Conservation (phyloP, 2,113 vertebrate genomes). For the Tamias sibiricus region DNA sequence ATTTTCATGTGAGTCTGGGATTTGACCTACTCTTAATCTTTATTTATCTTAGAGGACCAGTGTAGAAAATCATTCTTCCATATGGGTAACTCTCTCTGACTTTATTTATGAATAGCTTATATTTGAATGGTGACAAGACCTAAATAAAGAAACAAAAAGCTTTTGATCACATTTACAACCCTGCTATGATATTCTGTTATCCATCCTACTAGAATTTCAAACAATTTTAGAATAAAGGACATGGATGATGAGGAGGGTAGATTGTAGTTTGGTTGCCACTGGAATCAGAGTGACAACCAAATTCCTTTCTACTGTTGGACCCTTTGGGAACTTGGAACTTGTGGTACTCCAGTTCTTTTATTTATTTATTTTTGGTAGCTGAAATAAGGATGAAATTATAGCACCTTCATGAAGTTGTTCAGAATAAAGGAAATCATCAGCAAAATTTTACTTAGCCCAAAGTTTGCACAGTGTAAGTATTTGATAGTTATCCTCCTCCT, state of each 20-base stretch:
- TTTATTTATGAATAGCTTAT: constrained; percentile 11
- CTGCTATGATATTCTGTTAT: background rate
- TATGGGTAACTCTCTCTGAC: background rate
- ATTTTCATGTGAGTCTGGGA: background rate
- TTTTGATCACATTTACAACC: background rate
- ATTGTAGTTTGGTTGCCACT: background rate
- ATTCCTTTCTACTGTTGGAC: background rate
- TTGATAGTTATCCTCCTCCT: background rate
- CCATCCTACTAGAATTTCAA: background rate
- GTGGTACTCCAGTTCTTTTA: background rate
- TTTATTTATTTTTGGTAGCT: background rate
- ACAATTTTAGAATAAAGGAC: background rate
- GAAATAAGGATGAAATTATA: background rate
- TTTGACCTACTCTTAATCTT: background rate
- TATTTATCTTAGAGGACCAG: background rate
- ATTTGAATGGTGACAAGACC: background rate
- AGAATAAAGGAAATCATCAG: background rate
- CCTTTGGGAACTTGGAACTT: background rate
- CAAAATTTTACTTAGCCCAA: background rate
- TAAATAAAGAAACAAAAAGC: background rate
- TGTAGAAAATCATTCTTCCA: constrained; percentile 16
- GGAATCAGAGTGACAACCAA: background rate
- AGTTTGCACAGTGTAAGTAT: background rate
- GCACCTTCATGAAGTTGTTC: background rate
- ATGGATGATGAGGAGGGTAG: background rate